phyloP scores from a whole-genome alignment of 1,140 invertebrate species.

The Zophobas atratus region DNA sequence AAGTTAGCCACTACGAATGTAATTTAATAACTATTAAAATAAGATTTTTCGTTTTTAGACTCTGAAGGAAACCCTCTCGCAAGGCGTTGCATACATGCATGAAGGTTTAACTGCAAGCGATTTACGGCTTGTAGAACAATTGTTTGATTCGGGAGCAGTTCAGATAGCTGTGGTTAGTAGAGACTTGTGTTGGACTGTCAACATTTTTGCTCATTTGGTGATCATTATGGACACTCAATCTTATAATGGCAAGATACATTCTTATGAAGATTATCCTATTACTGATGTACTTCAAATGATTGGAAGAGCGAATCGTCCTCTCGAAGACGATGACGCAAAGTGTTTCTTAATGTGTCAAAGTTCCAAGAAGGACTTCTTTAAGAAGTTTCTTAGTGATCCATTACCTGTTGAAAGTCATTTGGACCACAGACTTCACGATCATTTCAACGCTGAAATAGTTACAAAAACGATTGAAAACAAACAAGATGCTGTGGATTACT shows the following conservation, averaged over 20 bases:
- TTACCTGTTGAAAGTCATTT: conserved; percentile 98
- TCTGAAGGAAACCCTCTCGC: conserved; percentile 87
- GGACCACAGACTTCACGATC: conserved; percentile 98
- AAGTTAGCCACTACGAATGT: no score
- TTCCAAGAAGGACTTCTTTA: conserved; percentile 99
- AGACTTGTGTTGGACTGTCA: conserved; percentile 93
- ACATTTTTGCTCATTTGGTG: conserved; percentile 91
- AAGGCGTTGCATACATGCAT: conserved; percentile 98
- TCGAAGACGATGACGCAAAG: conserved; percentile 94
- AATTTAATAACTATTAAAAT: no score
- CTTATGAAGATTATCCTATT: conserved; percentile 98
- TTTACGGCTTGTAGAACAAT: conserved; percentile 90
- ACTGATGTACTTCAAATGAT: conserved; percentile 99
- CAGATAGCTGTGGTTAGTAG: conserved; percentile 94
- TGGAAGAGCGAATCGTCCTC: conserved; percentile 90
- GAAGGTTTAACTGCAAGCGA: conserved; percentile 92
- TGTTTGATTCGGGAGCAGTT: conserved; percentile 94
- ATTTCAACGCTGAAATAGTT: conserved; percentile 99
- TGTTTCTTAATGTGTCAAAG: conserved; percentile 98
- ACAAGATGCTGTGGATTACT: conserved; percentile 99
- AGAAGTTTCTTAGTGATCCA: conserved; percentile 98
- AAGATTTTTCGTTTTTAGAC: conserved; percentile 70
- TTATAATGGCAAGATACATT: conserved; percentile 95
- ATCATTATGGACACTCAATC: conserved; percentile 98
- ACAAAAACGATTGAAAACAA: conserved; percentile 99